Percentiles rank a stretch among this genome's conserved stretches.
These are phyloP conservation scores for Sebastes dallii DNA, from an alignment of 2,797 vertebrate genomes.

Conservation along the genomic window DNA sequence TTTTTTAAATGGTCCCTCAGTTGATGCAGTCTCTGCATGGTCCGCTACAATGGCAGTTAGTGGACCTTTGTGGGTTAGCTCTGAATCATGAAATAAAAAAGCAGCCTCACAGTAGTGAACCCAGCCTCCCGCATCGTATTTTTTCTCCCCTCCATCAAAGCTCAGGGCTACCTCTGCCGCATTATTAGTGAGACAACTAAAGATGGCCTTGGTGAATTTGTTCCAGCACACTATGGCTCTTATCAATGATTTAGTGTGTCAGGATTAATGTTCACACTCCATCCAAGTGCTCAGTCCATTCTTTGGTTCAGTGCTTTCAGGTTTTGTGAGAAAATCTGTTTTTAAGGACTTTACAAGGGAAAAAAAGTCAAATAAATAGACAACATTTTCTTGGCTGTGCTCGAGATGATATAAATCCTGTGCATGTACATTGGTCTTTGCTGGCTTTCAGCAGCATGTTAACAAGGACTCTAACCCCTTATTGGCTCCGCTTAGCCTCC, in stretches of 20 bases:
- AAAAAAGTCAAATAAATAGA: slow-evolving; percentile 1
- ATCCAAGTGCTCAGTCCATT: slow-evolving; percentile 5
- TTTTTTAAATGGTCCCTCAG: slow-evolving; percentile 23
- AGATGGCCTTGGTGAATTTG: slow-evolving; percentile 44
- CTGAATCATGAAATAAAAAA: slow-evolving; percentile 46
- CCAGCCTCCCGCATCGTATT: slow-evolving; percentile 16
- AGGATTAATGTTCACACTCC: slow-evolving; percentile 33
- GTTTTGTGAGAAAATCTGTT: slow-evolving; percentile 1
- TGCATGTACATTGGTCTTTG: neutral
- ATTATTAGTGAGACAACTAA: slow-evolving; percentile 41
- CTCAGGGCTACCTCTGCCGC: slow-evolving; percentile 41
- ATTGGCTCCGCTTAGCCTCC: slow-evolving; percentile 30
- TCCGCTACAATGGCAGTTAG: slow-evolving; percentile 27
- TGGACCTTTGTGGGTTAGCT: slow-evolving; percentile 33
- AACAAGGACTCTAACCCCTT: slow-evolving; percentile 11
- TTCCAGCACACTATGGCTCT: slow-evolving; percentile 22
- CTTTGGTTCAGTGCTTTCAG: slow-evolving; percentile 5
- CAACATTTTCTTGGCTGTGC: slow-evolving; percentile 4
- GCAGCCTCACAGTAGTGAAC: neutral
- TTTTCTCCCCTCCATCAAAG: slow-evolving; percentile 20
- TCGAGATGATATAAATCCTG: neutral
- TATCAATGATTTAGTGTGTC: slow-evolving; percentile 46
- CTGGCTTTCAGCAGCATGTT: slow-evolving; percentile 24
- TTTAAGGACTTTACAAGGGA: slow-evolving; percentile 9
- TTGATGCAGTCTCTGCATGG: slow-evolving; percentile 8